Percentiles rank a stretch among this genome's conserved stretches.
phyloP scores from a whole-genome alignment of 2,113 vertebrate genomes.

The Colaptes auratus region DNA sequence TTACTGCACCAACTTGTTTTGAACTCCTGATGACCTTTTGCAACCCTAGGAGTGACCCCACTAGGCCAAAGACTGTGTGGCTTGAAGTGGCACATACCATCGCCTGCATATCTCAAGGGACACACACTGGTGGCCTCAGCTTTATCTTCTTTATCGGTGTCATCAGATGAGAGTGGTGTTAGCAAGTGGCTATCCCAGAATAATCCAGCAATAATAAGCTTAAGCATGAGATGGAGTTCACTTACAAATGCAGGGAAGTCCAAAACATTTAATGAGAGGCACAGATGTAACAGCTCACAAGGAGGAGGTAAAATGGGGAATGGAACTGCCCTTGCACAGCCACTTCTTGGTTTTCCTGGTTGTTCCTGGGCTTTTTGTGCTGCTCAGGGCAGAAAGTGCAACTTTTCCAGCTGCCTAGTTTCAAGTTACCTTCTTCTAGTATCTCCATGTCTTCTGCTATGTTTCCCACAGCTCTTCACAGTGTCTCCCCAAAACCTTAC shows the following conservation, averaged over 20 bases:
- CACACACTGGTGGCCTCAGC: not conserved
- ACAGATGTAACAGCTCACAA: not conserved
- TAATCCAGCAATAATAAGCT: not conserved
- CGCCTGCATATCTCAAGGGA: not conserved
- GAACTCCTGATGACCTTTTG: not conserved
- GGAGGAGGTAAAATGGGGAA: not conserved
- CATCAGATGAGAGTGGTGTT: not conserved
- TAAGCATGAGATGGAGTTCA: not conserved
- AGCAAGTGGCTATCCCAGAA: not conserved
- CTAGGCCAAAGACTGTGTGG: not conserved
- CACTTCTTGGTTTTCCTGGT: not conserved
- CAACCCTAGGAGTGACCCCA: not conserved
- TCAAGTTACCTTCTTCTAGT: not conserved
- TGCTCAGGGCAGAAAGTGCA: not conserved
- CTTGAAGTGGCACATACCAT: constrained; percentile 4
- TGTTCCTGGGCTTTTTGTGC: not conserved
- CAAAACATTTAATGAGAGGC: not conserved
- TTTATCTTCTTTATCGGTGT: not conserved
- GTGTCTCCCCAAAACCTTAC: not conserved
- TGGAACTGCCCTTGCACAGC: not conserved
- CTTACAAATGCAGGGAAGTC: not conserved
- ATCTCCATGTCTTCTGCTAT: not conserved
- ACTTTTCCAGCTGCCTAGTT: not conserved
- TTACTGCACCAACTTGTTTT: not conserved
- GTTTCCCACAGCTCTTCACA: not conserved